Conservation (phyloP, 2,113 vertebrate species). For the Arvicanthis niloticus region DNA sequence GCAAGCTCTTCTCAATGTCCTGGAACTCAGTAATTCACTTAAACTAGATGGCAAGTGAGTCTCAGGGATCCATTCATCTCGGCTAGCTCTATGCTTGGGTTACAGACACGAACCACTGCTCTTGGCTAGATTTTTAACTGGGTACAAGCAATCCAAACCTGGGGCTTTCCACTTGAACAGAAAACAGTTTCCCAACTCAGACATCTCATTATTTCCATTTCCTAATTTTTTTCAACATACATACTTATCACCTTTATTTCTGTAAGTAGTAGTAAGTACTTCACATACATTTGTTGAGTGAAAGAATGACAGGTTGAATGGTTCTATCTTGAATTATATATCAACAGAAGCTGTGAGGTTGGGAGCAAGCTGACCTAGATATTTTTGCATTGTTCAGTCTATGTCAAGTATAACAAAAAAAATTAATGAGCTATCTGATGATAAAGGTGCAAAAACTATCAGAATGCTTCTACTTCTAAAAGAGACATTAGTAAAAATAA, state of each 20-base stretch:
- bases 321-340: background rate
- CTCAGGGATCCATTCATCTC: background rate
- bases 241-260: background rate
- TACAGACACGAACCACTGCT: background rate
- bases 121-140: background rate
- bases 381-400: background rate
- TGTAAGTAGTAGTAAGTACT: background rate
- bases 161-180: too few species aligned
- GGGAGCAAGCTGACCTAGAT: background rate
- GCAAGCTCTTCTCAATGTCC: background rate
- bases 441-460: background rate
- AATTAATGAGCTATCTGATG: background rate
- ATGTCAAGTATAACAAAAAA: slow-evolving; percentile 10
- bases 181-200: background rate
- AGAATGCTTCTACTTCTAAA: background rate
- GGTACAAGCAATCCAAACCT: background rate
- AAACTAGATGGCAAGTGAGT: background rate
- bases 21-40: background rate
- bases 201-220: background rate
- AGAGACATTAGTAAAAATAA: background rate
- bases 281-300: background rate
- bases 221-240: background rate
- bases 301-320: background rate
- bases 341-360: background rate
- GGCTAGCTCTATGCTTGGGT: background rate